phyloP scores from a whole-genome alignment of 1,140 invertebrate species.

The Tetragnatha versicolor region DNA sequence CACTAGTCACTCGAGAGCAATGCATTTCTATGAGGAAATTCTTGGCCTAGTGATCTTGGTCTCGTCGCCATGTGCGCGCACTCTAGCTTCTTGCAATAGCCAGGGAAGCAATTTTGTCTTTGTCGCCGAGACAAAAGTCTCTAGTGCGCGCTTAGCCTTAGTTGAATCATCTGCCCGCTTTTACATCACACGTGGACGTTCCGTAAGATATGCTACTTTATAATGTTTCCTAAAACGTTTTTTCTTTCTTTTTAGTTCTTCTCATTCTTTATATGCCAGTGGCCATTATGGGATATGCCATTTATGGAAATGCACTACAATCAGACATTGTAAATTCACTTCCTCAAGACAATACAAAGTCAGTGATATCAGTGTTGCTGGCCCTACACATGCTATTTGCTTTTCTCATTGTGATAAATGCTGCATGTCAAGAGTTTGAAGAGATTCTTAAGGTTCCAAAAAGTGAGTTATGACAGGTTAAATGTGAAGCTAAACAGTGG shows the following conservation, averaged over 20 bases:
- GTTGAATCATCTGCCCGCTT: no score
- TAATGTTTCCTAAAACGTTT: neutral
- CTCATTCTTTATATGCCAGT: constrained; percentile 70
- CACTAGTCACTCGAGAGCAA: no score
- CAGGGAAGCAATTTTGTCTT: no score
- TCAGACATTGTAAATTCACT: constrained; percentile 20
- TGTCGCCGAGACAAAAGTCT: no score
- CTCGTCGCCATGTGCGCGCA: no score
- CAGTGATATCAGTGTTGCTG: constrained; percentile 70
- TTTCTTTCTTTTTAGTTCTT: constrained; percentile 66
- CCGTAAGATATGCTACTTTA: no score
- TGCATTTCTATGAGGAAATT: no score
- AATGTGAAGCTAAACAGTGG: neutral
- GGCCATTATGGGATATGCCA: constrained; percentile 61
- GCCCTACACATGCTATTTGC: constrained; percentile 71
- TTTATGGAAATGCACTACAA: constrained; percentile 6
- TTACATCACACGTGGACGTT: no score
- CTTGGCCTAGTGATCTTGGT: no score
- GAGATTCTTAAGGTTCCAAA: constrained; percentile 72
- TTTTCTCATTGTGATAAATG: constrained; percentile 74
- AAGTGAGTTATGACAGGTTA: constrained; percentile 65
- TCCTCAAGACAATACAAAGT: constrained; percentile 60
- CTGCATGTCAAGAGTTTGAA: constrained; percentile 75
- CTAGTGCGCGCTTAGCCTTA: no score
- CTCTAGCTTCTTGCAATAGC: no score